phyloP scores from a whole-genome alignment of 2,113 vertebrate species.

The Diadophis punctatus region DNA sequence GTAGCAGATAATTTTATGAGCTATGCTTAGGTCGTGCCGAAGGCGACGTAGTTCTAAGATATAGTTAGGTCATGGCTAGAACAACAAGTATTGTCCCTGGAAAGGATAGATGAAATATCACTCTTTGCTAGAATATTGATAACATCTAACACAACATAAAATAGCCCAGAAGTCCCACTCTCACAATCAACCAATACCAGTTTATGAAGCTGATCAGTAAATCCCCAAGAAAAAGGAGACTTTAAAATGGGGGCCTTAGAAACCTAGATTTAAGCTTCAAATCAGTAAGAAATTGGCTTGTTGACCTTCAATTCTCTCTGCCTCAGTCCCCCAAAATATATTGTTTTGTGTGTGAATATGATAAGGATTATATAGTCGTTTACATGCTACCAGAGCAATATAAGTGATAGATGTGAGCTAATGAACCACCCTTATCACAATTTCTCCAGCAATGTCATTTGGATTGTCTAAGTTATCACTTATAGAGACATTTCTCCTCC shows the following conservation, averaged over 20 bases:
- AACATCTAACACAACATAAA: not conserved
- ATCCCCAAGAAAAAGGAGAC: no score
- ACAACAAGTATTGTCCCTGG: not conserved
- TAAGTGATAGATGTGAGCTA: slow-evolving; percentile 25
- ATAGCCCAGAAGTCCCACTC: not conserved
- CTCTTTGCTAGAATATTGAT: not conserved
- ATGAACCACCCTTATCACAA: slow-evolving; percentile 13
- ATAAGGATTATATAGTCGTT: slow-evolving; percentile 28
- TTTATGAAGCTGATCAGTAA: not conserved
- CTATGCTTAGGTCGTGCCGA: no score
- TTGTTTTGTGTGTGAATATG: slow-evolving; percentile 13
- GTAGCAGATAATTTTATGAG: no score
- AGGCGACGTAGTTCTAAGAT: no score
- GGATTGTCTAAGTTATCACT: slow-evolving; percentile 15
- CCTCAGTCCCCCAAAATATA: slow-evolving; percentile 10
- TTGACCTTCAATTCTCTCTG: slow-evolving; percentile 20
- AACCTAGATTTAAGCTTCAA: not conserved
- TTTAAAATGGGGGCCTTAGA: not conserved
- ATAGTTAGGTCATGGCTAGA: not conserved
- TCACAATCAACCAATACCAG: not conserved
- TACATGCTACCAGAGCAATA: slow-evolving; percentile 15
- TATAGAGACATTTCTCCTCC: not conserved
- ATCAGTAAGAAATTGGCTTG: not conserved
- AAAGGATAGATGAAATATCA: not conserved
- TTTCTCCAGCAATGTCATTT: slow-evolving; percentile 5